Conservation (phyloP, 2,797 vertebrate genomes). For the Emydoidea blandingii region DNA sequence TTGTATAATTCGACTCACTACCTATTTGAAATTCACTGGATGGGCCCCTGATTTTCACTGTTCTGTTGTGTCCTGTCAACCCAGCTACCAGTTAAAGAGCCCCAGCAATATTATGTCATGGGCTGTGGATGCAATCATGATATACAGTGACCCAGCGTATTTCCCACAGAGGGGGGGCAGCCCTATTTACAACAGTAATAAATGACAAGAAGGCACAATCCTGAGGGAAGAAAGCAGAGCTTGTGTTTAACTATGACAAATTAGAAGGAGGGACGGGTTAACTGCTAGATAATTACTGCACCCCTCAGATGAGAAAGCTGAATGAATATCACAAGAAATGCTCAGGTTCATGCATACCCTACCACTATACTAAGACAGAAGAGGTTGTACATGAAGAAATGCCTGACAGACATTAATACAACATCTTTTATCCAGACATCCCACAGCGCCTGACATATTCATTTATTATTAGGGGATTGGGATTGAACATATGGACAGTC, state of each 20-base stretch:
- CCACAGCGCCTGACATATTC: neutral
- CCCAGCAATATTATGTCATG: neutral
- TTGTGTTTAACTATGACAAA: neutral
- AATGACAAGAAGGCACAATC: neutral
- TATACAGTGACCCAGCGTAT: neutral
- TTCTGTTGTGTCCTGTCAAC: neutral
- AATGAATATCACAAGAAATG: neutral
- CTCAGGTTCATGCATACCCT: neutral
- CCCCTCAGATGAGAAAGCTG: neutral
- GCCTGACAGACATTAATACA: neutral
- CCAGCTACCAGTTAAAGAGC: neutral
- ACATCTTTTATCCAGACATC: neutral
- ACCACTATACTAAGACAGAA: neutral
- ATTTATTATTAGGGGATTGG: neutral
- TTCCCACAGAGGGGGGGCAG: neutral
- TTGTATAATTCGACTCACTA: neutral
- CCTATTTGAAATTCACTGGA: neutral
- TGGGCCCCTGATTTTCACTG: neutral
- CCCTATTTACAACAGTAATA: neutral
- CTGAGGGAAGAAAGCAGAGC: neutral
- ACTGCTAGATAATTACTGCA: neutral
- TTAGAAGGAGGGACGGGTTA: neutral
- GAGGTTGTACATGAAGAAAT: neutral
- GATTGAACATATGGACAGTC: neutral
- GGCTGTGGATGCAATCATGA: neutral